These are phyloP conservation scores for Teinopalpus imperialis DNA, from an alignment of 2,888 invertebrate genomes.

Conservation along the genomic window DNA sequence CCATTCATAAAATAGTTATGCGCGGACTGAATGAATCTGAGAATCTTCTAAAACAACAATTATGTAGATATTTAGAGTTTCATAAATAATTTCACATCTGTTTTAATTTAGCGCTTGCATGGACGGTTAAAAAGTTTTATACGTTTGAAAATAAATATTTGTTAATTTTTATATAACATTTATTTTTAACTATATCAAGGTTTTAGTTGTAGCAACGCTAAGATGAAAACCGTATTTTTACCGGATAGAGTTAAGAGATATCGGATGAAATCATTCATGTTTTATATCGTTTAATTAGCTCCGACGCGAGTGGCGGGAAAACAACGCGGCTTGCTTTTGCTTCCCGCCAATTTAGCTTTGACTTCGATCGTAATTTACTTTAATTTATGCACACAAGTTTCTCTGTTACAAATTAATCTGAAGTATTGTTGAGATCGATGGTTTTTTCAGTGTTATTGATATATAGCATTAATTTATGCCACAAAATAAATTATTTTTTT, in stretches of 20 bases:
- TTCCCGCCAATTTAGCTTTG: conserved; percentile 16
- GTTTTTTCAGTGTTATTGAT: not conserved
- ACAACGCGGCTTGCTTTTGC: conserved; percentile 5
- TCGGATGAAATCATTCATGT: conserved; percentile 25
- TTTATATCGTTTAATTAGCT: conserved; percentile 26
- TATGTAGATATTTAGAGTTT: not conserved
- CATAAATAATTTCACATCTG: not conserved
- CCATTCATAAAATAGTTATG: conserved; percentile 20
- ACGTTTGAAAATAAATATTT: not conserved
- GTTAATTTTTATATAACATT: not conserved
- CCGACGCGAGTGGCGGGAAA: conserved; percentile 16
- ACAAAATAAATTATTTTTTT: too few relatives aligned
- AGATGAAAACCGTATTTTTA: not conserved
- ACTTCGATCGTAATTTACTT: conserved; percentile 11
- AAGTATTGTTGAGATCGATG: not conserved
- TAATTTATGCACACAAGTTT: conserved; percentile 14
- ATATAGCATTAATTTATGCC: not conserved
- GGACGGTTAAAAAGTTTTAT: not conserved
- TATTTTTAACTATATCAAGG: conserved; percentile 6
- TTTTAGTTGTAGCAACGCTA: not conserved
- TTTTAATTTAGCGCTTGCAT: not conserved
- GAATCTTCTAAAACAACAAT: conserved; percentile 13
- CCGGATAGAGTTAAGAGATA: conserved; percentile 11
- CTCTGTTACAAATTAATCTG: conserved; percentile 7
- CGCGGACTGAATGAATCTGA: conserved; percentile 8